Conservation (phyloP, 2,888 invertebrate species). For the Hypselothyrea guttata region DNA sequence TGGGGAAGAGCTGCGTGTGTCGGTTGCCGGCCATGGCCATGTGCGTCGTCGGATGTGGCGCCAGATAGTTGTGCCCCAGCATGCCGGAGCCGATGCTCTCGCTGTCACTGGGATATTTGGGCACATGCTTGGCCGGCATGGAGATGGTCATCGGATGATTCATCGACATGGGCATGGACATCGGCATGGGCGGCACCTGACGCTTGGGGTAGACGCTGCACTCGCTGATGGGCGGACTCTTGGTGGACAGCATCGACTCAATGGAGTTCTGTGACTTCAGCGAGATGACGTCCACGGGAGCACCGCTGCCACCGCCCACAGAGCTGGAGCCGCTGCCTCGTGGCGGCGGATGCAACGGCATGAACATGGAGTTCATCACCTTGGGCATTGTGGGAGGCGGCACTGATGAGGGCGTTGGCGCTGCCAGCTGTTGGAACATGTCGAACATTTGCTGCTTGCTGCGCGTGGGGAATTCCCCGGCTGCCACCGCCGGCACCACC, state of each 20-base stretch:
- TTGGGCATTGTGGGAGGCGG: constrained; percentile 67
- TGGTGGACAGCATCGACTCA: constrained; percentile 83
- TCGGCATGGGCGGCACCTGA: constrained; percentile 73
- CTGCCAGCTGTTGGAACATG: constrained; percentile 63
- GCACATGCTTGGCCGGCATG: constrained; percentile 83
- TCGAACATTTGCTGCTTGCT: constrained; percentile 80
- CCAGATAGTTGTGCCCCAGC: constrained; percentile 44
- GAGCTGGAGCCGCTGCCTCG: constrained; percentile 4
- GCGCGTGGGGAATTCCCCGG: constrained; percentile 74
- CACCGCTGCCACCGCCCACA: constrained; percentile 20
- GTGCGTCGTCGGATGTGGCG: constrained; percentile 34
- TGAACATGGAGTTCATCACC: constrained; percentile 70
- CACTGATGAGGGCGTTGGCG: background rate
- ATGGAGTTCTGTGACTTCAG: constrained; percentile 84
- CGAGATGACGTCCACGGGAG: constrained; percentile 79
- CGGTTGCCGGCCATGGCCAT: constrained; percentile 50
- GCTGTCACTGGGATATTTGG: constrained; percentile 87
- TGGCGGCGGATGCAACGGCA: constrained; percentile 71
- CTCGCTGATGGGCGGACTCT: constrained; percentile 81
- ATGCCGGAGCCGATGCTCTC: constrained; percentile 86
- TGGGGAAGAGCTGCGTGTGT: constrained; percentile 72
- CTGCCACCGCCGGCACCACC: constrained; percentile 69
- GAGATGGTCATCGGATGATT: background rate
- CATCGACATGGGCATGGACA: constrained; percentile 35
- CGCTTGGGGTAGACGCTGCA: constrained; percentile 80